These are phyloP conservation scores for Bilobella aurantiaca DNA, from an alignment of 1,140 invertebrate species.

Conservation along the genomic window DNA sequence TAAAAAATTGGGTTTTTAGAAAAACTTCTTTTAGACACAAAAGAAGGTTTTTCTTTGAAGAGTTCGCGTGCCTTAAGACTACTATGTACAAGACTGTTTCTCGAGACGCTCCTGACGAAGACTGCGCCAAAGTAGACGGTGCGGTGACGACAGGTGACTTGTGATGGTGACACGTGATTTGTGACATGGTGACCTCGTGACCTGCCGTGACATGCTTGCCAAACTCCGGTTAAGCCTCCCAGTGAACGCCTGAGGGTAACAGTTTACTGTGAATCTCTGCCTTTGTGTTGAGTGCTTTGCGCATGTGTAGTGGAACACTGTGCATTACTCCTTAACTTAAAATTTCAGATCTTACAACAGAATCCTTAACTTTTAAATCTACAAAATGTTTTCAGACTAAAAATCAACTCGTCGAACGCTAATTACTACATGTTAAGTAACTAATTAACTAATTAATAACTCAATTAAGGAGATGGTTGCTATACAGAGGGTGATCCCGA, in stretches of 20 bases:
- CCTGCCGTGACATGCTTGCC: no score
- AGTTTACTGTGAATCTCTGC: conserved; percentile 6
- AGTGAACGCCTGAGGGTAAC: neutral
- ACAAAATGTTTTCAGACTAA: neutral
- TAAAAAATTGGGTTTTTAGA: no score
- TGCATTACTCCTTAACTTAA: neutral
- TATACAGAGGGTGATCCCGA: conserved; percentile 34
- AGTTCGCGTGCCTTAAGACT: no score
- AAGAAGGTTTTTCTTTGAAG: no score
- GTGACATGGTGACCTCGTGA: no score
- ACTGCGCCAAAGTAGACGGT: neutral
- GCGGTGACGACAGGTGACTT: no score
- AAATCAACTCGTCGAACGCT: neutral
- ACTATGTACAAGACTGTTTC: neutral
- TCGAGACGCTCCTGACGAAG: neutral
- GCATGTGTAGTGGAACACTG: neutral
- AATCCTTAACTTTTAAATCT: neutral
- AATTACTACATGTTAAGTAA: no score
- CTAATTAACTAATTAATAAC: neutral
- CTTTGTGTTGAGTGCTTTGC: neutral
- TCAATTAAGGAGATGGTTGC: conserved; percentile 34
- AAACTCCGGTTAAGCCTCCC: no score
- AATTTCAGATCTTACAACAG: no score
- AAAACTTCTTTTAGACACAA: no score
- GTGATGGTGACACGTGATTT: no score